Evolutionary conservation across 2,113 vertebrate genomes (phyloP).

Genomic region (Laticauda laticaudata): DNA sequence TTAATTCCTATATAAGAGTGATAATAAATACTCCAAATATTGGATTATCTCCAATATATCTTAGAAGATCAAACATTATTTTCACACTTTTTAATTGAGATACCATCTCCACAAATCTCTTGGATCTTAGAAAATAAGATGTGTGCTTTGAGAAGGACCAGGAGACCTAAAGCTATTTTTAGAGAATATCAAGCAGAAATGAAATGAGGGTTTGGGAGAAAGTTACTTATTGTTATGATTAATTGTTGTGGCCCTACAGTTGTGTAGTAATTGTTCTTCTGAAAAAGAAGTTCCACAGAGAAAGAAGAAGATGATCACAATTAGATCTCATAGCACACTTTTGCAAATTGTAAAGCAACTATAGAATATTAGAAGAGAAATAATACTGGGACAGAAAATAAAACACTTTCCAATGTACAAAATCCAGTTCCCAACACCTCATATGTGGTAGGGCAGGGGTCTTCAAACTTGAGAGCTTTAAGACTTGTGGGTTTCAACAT

Average conservation of each 20-base stretch:
- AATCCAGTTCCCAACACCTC: not conserved
- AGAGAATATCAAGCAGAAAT: not conserved
- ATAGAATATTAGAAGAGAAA: not conserved
- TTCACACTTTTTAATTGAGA: slow-evolving; percentile 18
- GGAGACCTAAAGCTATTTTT: not conserved
- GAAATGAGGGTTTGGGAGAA: not conserved
- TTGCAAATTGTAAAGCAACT: not conserved
- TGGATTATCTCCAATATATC: not conserved
- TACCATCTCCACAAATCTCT: not conserved
- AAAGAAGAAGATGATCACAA: not conserved
- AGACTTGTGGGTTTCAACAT: too few species aligned
- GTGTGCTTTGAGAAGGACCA: not conserved
- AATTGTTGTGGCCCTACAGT: not conserved
- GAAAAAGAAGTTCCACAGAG: not conserved
- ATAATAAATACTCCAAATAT: not conserved
- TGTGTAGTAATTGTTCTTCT: not conserved
- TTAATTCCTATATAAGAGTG: slow-evolving; percentile 10
- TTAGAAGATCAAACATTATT: slow-evolving; percentile 16
- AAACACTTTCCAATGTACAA: not conserved
- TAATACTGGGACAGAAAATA: not conserved
- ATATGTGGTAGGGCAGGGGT: not conserved
- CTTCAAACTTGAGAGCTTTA: too few species aligned
- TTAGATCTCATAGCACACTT: not conserved
- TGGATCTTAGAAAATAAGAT: not conserved
- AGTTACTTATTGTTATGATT: not conserved